Conservation (phyloP, 2,113 vertebrate genomes). For the Connochaetes taurinus region DNA sequence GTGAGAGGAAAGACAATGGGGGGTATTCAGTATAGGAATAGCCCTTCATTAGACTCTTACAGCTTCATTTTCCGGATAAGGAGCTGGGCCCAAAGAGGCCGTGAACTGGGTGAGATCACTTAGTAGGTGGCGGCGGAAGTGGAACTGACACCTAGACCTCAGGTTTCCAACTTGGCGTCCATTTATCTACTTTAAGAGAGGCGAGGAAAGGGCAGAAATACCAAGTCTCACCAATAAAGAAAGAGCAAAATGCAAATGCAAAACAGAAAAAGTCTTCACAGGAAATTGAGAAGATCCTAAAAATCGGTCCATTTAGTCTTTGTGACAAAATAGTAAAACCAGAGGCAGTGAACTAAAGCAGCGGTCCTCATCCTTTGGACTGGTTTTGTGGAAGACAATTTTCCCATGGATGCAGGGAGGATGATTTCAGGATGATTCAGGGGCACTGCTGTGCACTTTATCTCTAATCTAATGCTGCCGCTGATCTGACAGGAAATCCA, state of each 20-base stretch:
- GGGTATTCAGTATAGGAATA: not conserved
- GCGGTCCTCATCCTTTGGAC: not conserved
- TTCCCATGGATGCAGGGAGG: not conserved
- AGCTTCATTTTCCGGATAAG: not conserved
- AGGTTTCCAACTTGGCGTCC: not conserved
- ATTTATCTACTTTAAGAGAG: not conserved
- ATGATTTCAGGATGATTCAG: not conserved
- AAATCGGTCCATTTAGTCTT: not conserved
- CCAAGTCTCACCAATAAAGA: not conserved
- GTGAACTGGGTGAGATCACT: not conserved
- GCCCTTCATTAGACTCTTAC: not conserved
- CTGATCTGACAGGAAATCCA: not conserved
- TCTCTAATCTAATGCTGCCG: not conserved
- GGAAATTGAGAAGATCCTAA: not conserved
- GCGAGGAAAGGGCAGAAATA: not conserved
- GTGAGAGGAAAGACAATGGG: not conserved
- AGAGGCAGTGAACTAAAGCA: not conserved
- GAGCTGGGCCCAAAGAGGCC: not conserved
- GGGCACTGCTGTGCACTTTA: not conserved
- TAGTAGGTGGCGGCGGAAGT: not conserved
- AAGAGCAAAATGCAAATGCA: not conserved
- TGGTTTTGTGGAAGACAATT: not conserved
- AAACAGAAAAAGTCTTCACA: not conserved
- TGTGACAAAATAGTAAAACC: not conserved
- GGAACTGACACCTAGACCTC: not conserved